Conservation (phyloP, 92 coral and sea anemone species). For the Actinernus sp. region DNA sequence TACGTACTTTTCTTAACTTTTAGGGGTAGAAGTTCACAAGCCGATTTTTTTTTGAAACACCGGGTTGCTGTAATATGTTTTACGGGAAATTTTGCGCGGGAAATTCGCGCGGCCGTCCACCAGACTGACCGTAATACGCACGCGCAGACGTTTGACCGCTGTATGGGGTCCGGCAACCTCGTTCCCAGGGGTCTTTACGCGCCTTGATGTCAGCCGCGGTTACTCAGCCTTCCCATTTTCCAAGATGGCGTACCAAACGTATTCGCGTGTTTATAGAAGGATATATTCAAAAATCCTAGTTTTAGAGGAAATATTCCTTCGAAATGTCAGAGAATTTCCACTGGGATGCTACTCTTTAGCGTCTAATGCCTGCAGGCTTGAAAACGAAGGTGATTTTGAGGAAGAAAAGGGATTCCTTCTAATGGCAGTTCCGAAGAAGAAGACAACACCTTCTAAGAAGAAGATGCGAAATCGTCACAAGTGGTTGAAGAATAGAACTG, state of each 20-base stretch:
- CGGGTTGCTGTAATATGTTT: too few relatives aligned
- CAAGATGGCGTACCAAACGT: background rate
- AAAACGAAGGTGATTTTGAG: background rate
- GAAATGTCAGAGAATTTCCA: background rate
- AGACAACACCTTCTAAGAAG: slow-evolving; percentile 88
- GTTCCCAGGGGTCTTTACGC: too few relatives aligned
- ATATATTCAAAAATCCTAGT: background rate
- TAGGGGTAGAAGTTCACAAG: too few relatives aligned
- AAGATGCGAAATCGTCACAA: slow-evolving; percentile 91
- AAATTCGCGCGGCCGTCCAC: too few relatives aligned
- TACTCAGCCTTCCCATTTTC: background rate
- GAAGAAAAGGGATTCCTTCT: slow-evolving; percentile 64
- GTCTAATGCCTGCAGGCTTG: slow-evolving; percentile 1
- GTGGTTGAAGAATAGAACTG: slow-evolving; percentile 94
- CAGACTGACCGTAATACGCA: too few relatives aligned
- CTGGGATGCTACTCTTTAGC: background rate
- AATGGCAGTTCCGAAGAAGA: slow-evolving; percentile 98
- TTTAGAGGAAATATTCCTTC: background rate
- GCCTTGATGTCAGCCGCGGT: too few relatives aligned
- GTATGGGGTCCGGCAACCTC: too few relatives aligned
- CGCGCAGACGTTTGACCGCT: too few relatives aligned
- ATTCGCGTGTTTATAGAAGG: background rate
- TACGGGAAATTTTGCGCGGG: too few relatives aligned
- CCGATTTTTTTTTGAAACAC: too few relatives aligned
- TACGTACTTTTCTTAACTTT: too few relatives aligned